Evolutionary conservation across 1,140 invertebrate genomes (phyloP).

Genomic region (Galleria mellonella): DNA sequence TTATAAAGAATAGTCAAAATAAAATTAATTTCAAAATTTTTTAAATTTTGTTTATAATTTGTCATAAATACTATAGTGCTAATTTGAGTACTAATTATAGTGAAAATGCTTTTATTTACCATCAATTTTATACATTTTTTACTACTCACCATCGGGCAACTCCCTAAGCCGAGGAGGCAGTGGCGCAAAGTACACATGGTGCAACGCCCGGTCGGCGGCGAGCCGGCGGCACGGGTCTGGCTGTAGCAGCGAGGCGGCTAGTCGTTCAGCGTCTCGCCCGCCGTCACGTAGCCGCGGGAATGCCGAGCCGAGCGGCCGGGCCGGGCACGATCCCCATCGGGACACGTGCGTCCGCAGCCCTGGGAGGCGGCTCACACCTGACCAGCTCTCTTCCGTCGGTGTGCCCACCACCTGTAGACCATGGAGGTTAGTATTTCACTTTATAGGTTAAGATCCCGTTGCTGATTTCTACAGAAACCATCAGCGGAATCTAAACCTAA

Average conservation of each 20-base stretch:
- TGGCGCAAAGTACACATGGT: constrained; percentile 92
- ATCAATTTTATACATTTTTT: too few species aligned
- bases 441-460: too few species aligned
- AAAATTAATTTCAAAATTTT: too few species aligned
- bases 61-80: too few species aligned
- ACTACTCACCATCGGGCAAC: constrained; percentile 88
- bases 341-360: constrained; percentile 90
- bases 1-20: too few species aligned
- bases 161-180: constrained; percentile 91
- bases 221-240: constrained; percentile 91
- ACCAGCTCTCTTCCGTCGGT: constrained; percentile 93
- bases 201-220: constrained; percentile 90
- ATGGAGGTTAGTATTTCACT: neutral
- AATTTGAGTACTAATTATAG: too few species aligned
- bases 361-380: constrained; percentile 88
- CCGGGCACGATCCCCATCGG: constrained; percentile 79
- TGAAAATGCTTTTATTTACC: too few species aligned
- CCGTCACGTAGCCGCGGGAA: constrained; percentile 93
- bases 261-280: constrained; percentile 87
- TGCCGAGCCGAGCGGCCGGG: constrained; percentile 86
- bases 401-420: constrained; percentile 86
- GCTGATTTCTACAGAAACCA: too few species aligned
- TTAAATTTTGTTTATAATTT: too few species aligned
- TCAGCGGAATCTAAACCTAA: too few species aligned
- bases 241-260: constrained; percentile 90